Conservation (phyloP, 2,113 vertebrate species). For the Mus musculus region DNA sequence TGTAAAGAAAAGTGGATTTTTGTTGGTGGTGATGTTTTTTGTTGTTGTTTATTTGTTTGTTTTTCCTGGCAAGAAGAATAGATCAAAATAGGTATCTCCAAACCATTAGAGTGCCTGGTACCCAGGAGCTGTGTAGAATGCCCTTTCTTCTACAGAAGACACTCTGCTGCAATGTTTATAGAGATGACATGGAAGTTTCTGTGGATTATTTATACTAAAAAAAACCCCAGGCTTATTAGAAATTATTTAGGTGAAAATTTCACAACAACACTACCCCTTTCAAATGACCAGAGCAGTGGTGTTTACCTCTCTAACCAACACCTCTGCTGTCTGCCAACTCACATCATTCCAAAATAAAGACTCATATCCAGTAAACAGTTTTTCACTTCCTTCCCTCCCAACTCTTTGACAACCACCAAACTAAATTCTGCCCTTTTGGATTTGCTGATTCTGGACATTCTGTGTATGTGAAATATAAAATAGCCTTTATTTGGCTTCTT, state of each 20-base stretch:
- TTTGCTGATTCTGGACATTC: neutral
- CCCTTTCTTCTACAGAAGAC: neutral
- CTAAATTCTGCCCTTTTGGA: neutral
- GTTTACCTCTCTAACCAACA: neutral
- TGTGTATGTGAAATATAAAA: neutral
- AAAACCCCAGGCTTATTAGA: neutral
- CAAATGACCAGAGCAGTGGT: neutral
- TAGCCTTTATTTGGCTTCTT: neutral
- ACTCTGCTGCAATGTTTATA: neutral
- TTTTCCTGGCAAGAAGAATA: neutral
- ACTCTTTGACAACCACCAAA: neutral
- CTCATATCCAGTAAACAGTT: neutral
- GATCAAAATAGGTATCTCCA: conserved; percentile 37
- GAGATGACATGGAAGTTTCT: neutral
- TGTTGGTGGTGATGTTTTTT: neutral
- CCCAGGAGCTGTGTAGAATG: neutral
- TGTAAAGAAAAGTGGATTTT: neutral
- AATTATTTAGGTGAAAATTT: neutral
- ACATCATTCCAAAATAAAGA: neutral
- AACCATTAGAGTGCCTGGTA: neutral
- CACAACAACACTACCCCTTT: neutral
- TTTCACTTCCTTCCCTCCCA: neutral
- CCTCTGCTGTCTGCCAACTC: neutral
- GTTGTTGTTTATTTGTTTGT: neutral
- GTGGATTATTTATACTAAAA: neutral